Percentiles rank a stretch among this genome's conserved stretches.
phyloP scores from a whole-genome alignment of 2,113 vertebrate genomes.

The Mormoops blainvillei region DNA sequence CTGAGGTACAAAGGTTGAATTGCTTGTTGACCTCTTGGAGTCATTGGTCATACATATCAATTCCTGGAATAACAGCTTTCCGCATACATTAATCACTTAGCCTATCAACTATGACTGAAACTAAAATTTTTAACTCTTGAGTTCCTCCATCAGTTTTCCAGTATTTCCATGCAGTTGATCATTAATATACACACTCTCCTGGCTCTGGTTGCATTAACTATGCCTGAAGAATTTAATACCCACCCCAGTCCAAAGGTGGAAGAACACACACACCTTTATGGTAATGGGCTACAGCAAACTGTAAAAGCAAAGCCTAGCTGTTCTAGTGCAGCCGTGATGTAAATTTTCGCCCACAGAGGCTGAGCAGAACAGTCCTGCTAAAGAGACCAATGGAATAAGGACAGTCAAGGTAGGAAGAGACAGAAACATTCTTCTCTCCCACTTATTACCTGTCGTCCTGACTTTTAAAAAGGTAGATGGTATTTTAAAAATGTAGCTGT shows the following conservation, averaged over 20 bases:
- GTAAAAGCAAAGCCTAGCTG: slow-evolving; percentile 92
- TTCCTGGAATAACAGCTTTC: too few relatives aligned
- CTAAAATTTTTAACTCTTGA: too few relatives aligned
- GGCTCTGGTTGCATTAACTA: slow-evolving; percentile 80
- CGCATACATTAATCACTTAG: too few relatives aligned
- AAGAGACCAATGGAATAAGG: slow-evolving; percentile 88
- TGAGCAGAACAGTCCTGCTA: slow-evolving; percentile 90
- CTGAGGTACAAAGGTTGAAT: too few relatives aligned
- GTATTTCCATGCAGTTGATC: not conserved
- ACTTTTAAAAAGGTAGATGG: not conserved
- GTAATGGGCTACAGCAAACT: slow-evolving; percentile 92
- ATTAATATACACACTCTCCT: not conserved
- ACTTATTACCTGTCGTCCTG: not conserved
- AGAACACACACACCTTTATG: slow-evolving; percentile 94
- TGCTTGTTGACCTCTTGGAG: too few relatives aligned
- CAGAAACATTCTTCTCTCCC: slow-evolving; percentile 74
- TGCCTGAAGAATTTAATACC: slow-evolving; percentile 96
- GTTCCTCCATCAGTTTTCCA: not conserved
- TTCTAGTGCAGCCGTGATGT: slow-evolving; percentile 91
- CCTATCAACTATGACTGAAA: too few relatives aligned
- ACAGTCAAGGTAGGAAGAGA: slow-evolving; percentile 90
- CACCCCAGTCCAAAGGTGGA: slow-evolving; percentile 96
- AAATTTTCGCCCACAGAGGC: slow-evolving; percentile 90
- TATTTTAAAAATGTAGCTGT: not conserved
- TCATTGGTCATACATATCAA: too few relatives aligned